Base-by-base conservation (phyloP, 1,140 invertebrate species). In the Pachyrhynchus sulphureomaculatus region DNA sequence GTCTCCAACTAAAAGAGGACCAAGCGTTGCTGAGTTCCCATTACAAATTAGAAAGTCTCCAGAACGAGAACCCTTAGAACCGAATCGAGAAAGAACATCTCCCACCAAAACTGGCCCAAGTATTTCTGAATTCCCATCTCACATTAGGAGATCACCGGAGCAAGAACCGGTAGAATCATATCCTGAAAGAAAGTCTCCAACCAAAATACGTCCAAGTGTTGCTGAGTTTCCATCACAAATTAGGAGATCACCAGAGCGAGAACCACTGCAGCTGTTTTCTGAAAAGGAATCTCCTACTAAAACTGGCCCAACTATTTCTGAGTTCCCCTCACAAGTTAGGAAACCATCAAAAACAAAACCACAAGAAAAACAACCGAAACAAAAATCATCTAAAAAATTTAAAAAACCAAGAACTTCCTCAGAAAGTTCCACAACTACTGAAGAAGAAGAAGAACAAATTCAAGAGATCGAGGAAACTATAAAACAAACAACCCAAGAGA, bases 161-260 rank as follows among this genome's bases (percentile, higher is more conserved):
- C 59, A 45, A 39, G 54, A 62, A 54, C 48, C 54, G 12, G 18
- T 57, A n/a, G 53, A 66, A 37, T 29, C 65, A 6, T 59, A 67
- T 32, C 37, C 61, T 32, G 62, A 60, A 56, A 67, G 54, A 44
- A 53, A 21, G 20, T 36, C 20, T 10, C 42, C 52, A 18, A 39
- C 42, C 10, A 66, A 57, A 54, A n/a, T 9, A 37, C 10, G 39
- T 24, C 49, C 56, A 15, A 15, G 18, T 21, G 34, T 58, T 3
- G 37, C 24, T 18, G 65, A 68, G 48, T 64, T 64, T 59, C 65
- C 67, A 23, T 52, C 56, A 0, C 67, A 67, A 64, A 57, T 64
- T 44, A 44, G 57, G 32, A 64, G 45, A 42, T 66, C 67, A 18
- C 59, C 60, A 2, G 53, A 66, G 55, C 54, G 29, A 39, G 51